Conservation (phyloP, 2,113 vertebrate species). For the Ovis canadensis region DNA sequence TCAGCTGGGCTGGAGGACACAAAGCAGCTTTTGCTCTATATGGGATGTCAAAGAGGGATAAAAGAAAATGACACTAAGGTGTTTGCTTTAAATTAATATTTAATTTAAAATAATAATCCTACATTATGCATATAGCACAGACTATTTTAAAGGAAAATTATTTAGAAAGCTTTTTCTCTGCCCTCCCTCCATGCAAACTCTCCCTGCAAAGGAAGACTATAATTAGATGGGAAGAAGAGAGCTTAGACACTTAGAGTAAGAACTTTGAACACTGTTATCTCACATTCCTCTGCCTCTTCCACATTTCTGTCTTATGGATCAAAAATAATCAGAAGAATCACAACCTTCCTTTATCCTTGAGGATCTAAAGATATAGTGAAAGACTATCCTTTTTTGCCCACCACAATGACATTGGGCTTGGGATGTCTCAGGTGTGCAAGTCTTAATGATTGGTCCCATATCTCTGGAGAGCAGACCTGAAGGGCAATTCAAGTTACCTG, state of each 20-base stretch:
- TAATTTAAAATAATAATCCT: not conserved
- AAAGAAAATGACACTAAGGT: not conserved
- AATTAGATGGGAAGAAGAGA: not conserved
- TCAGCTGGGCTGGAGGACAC: not conserved
- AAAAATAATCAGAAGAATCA: not conserved
- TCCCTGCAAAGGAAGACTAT: not conserved
- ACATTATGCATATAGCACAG: not conserved
- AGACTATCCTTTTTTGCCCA: not conserved
- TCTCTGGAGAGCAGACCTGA: not conserved
- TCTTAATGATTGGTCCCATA: not conserved
- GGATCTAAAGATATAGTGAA: not conserved
- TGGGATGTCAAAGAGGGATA: not conserved
- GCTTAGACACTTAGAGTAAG: not conserved
- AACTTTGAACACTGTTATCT: not conserved
- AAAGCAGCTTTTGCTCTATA: not conserved
- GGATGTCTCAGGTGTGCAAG: not conserved
- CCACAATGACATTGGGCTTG: not conserved
- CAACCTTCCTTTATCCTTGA: not conserved
- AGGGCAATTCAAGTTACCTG: not conserved
- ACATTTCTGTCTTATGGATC: not conserved
- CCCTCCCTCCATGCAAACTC: not conserved
- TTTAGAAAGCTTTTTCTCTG: not conserved
- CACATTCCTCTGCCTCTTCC: not conserved
- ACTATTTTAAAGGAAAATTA: not conserved
- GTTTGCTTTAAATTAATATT: not conserved